phyloP scores from a whole-genome alignment of 2,797 vertebrate genomes.

The Benthosema pterotum region DNA sequence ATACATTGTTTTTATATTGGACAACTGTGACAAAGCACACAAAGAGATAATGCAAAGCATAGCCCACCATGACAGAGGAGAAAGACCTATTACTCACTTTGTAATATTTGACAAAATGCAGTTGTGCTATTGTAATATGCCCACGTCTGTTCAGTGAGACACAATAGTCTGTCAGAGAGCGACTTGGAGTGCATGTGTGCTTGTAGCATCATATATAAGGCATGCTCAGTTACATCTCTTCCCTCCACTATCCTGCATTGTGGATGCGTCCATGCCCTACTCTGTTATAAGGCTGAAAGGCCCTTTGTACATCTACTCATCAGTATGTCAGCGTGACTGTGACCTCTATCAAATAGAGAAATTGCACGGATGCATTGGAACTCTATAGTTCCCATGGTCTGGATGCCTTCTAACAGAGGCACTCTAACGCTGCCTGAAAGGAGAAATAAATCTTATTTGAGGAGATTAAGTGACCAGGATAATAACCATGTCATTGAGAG shows the following conservation, averaged over 20 bases:
- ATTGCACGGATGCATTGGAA: slow-evolving; percentile 66
- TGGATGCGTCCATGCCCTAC: slow-evolving; percentile 39
- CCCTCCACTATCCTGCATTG: slow-evolving; percentile 39
- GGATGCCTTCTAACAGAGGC: slow-evolving; percentile 61
- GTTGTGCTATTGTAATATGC: too few species aligned
- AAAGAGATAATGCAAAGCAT: slow-evolving; percentile 6
- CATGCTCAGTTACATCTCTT: slow-evolving; percentile 31
- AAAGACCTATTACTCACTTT: too few species aligned
- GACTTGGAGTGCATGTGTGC: slow-evolving; percentile 25
- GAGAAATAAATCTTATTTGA: slow-evolving; percentile 81
- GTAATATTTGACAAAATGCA: too few species aligned
- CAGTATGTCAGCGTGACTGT: slow-evolving; percentile 70
- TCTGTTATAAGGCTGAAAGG: slow-evolving; percentile 64
- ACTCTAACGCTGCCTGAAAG: slow-evolving; percentile 69
- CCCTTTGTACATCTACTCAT: slow-evolving; percentile 64
- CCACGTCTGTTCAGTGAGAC: background rate
- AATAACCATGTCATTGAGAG: slow-evolving; percentile 76
- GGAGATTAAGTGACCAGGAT: slow-evolving; percentile 80
- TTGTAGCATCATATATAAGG: slow-evolving; percentile 39
- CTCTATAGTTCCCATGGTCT: slow-evolving; percentile 73
- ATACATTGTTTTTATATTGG: background rate
- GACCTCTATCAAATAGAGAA: slow-evolving; percentile 73
- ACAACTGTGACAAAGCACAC: too few species aligned
- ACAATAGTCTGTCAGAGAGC: slow-evolving; percentile 25
- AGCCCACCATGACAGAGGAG: too few species aligned